A percentile compares a stretch with the other conserved stretches of the same genome.
Evolutionary conservation across 2,888 invertebrate genomes (phyloP).

Genomic region (Lissonota sp.): DNA sequence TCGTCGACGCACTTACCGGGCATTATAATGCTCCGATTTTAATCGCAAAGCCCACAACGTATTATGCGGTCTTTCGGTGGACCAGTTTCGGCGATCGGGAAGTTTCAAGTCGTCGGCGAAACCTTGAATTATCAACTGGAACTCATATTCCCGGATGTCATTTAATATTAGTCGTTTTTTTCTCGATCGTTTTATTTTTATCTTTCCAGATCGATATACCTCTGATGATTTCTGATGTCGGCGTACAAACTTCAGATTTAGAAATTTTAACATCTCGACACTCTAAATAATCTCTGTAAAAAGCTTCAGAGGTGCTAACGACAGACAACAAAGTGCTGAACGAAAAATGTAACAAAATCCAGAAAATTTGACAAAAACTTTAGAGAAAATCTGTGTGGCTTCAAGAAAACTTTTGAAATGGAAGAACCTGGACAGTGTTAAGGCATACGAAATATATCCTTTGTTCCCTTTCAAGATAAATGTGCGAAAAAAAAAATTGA

Average conservation of each 20-base stretch:
- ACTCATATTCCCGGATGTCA: slow-evolving; percentile 17
- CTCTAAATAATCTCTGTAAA: too few relatives aligned
- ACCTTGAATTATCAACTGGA: slow-evolving; percentile 32
- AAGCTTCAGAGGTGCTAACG: not conserved
- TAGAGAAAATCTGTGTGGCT: not conserved
- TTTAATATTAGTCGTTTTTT: not conserved
- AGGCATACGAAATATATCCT: not conserved
- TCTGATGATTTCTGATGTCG: not conserved
- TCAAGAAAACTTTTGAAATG: not conserved
- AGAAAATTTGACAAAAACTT: not conserved
- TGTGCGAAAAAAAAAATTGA: slow-evolving; percentile 37
- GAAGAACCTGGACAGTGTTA: not conserved
- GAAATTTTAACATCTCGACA: too few relatives aligned
- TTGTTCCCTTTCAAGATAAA: slow-evolving; percentile 18
- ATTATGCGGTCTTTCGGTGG: not conserved
- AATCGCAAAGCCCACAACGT: slow-evolving; percentile 1
- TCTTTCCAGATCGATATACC: not conserved
- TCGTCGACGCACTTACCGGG: slow-evolving; percentile 27
- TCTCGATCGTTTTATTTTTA: not conserved
- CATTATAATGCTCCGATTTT: slow-evolving; percentile 24
- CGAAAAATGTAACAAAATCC: not conserved
- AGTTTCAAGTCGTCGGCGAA: not conserved
- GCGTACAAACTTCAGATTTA: not conserved
- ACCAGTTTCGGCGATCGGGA: slow-evolving; percentile 7
- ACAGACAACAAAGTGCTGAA: not conserved